Percentiles rank a stretch among this genome's conserved stretches.
Evolutionary conservation across 2,888 invertebrate species (phyloP).

Genomic region (Odontocerum albicorne): DNA sequence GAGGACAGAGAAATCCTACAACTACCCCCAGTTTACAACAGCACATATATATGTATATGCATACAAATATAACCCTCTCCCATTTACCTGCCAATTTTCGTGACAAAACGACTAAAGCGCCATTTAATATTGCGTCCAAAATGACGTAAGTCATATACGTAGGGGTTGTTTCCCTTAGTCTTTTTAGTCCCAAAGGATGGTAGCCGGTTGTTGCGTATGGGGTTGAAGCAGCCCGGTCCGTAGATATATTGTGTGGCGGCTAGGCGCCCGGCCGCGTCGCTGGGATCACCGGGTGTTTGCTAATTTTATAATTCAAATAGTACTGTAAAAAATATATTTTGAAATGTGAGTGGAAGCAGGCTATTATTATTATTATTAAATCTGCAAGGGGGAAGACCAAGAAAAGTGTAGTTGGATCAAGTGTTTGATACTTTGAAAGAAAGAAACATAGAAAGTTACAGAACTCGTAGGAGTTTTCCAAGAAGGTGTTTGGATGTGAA

Average conservation of each 20-base stretch:
- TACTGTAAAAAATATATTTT: not conserved
- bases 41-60: constrained; percentile 31
- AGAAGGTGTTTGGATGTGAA: no score
- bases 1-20: constrained; percentile 36
- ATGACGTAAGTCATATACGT: constrained; percentile 10
- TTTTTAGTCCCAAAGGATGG: not conserved
- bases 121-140: constrained; percentile 6
- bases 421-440: no score
- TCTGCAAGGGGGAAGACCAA: no score
- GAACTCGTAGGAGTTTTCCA: no score
- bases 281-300: constrained; percentile 24
- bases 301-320: no score
- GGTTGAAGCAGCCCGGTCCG: constrained; percentile 20
- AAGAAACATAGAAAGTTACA: no score
- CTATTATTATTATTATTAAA: no score
- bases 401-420: no score
- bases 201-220: constrained; percentile 26
- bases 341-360: not conserved
- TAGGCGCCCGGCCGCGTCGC: constrained; percentile 30
- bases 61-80: constrained; percentile 34
- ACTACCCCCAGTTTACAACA: constrained; percentile 33
- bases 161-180: not conserved
- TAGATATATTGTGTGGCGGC: constrained; percentile 35
- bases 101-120: constrained; percentile 30
- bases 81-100: constrained; percentile 32